Conservation (phyloP, 2,113 vertebrate genomes). For the Rhipidura dahli region DNA sequence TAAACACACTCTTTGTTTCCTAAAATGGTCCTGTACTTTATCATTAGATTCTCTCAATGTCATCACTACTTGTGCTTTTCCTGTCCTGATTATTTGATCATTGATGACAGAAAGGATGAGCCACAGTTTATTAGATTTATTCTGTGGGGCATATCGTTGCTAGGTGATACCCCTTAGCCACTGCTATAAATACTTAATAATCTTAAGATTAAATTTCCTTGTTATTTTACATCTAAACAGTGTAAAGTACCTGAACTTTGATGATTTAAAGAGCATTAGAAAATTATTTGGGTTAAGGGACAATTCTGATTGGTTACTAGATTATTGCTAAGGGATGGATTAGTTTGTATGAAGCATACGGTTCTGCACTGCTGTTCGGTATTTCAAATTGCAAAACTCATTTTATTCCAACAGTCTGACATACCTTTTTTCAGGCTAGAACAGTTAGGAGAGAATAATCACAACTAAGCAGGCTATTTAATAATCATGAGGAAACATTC, state of each 20-base stretch:
- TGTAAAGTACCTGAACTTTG: conserved; percentile 39
- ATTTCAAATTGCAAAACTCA: conserved; percentile 61
- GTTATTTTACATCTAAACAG: conserved; percentile 66
- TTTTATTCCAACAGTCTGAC: conserved; percentile 37
- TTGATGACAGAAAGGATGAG: conserved; percentile 32
- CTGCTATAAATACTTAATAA: conserved; percentile 63
- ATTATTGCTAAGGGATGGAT: conserved; percentile 61
- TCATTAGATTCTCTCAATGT: conserved; percentile 13
- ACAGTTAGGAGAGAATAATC: conserved; percentile 36
- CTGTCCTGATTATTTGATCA: conserved; percentile 60
- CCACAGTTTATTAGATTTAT: conserved; percentile 48
- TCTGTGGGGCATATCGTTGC: conserved; percentile 27
- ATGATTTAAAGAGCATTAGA: conserved; percentile 57
- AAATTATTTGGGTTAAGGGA: conserved; percentile 58
- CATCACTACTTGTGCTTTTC: conserved; percentile 21
- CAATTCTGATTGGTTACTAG: conserved; percentile 62
- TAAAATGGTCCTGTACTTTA: conserved; percentile 36
- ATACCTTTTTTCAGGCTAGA: conserved; percentile 31
- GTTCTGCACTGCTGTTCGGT: conserved; percentile 51
- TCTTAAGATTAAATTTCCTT: conserved; percentile 64
- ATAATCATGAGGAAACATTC: conserved; percentile 52
- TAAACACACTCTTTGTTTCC: background rate
- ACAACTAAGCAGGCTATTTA: conserved; percentile 57
- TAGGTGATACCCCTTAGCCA: conserved; percentile 42
- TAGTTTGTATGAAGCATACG: conserved; percentile 48